Evolutionary conservation across 1,140 invertebrate species (phyloP), one percentile per base, ranked within the genome.

Genomic region (Palaemon carinicauda): DNA sequence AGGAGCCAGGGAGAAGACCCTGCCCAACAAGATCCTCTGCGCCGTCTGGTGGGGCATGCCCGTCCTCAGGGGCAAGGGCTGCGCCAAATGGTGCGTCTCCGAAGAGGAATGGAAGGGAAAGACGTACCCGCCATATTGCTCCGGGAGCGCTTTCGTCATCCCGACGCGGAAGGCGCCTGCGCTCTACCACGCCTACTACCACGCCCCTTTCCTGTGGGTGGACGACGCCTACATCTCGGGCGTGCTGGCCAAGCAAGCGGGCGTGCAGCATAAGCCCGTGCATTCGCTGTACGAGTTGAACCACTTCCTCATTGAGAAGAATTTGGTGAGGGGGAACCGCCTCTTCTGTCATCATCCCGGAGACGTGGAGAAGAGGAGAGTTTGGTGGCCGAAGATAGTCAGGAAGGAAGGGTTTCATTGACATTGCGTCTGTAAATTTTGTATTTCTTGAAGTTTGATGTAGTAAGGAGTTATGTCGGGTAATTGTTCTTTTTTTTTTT

Each of bases 211-310:
- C 82, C 91, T 92, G 84, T 92, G 91, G 90, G 88, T 93, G 82
- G 92, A 93, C 82, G 92, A 93, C 79, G 92, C 91, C 3, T 93
- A 90, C 89, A 90, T 92, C 19, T 92, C 92, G 9, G 92, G 92
- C 3, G 90, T 92, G 14, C 80, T 92, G 19, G 90, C 91, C 2
- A 89, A 89, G 54, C 77, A 88, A 1, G 87, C 90, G 7, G 89
- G 87, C 12, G 80, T 90, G 1, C 31, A 73, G 17, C 90, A 82
- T 21, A 65, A 54, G 12, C 65, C 31, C 9, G 15, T 82, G n/a
- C 69, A 82, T 24, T 73, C 80, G 0, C 69, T 82, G 5, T 82
- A 82, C 65, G 80, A 82, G 51, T 41, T 82, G 9, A 82, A 82
- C 24, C 80, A 82, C 51, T 41, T 52, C 50, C 71, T 82, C 3